Percentiles rank a stretch among this genome's conserved stretches.
These are phyloP conservation scores for Todus mexicanus DNA, from an alignment of 2,797 vertebrate genomes.

Conservation along the genomic window DNA sequence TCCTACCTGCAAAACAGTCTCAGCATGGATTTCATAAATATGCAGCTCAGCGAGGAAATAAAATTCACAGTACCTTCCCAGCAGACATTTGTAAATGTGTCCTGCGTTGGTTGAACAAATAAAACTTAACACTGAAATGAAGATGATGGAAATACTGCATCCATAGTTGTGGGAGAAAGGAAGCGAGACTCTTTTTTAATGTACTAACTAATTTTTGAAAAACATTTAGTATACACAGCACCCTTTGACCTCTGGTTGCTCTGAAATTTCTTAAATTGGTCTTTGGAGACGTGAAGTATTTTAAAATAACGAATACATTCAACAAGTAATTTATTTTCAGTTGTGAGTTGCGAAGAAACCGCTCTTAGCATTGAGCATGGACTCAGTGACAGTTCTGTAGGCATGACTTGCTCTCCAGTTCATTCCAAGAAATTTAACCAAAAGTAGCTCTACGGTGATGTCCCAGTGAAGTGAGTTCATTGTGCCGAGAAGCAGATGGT, in stretches of 20 bases:
- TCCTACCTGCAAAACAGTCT: slow-evolving; percentile 45
- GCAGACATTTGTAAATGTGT: not conserved
- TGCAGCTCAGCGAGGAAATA: not conserved
- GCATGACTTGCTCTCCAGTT: not conserved
- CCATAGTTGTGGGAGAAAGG: not conserved
- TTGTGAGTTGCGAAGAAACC: not conserved
- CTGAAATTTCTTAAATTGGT: not conserved
- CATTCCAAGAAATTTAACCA: not conserved
- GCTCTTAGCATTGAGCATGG: not conserved
- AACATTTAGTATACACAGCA: not conserved
- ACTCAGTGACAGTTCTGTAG: rapidly evolving
- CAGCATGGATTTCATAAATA: slow-evolving; percentile 49
- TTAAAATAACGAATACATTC: not conserved
- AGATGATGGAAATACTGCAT: not conserved
- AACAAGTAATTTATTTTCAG: not conserved
- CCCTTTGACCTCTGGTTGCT: not conserved
- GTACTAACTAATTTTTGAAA: not conserved
- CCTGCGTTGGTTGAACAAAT: not conserved
- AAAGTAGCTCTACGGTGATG: not conserved
- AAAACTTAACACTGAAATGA: not conserved
- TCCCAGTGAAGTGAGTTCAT: not conserved
- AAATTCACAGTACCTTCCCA: not conserved
- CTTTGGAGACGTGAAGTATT: not conserved
- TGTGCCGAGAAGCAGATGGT: not conserved
- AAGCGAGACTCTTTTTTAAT: not conserved